A percentile compares a stretch with the other conserved stretches of the same genome.
Evolutionary conservation across 2,113 vertebrate genomes (phyloP).

Genomic region (Chrysochloris asiatica): DNA sequence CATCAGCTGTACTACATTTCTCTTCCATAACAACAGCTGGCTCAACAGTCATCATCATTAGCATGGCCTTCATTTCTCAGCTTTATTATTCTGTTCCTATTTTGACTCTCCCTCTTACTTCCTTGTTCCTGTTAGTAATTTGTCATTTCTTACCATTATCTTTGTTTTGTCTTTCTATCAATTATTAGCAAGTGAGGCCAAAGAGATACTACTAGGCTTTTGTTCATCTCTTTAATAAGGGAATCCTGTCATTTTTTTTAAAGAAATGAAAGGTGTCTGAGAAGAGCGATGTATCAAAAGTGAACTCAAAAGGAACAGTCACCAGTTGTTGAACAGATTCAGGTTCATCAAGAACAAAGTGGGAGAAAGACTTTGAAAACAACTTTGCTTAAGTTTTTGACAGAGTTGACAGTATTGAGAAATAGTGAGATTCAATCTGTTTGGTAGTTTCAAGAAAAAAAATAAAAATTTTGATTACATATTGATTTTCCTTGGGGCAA

Average conservation of each 20-base stretch:
- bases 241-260: constrained; percentile 7
- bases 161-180: not conserved
- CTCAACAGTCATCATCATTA: not conserved
- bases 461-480: constrained; percentile 36
- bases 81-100: not conserved
- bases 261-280: not conserved
- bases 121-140: not conserved
- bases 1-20: not conserved
- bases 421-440: constrained; percentile 40
- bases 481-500: constrained; percentile 40
- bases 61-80: not conserved
- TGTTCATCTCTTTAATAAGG: not conserved
- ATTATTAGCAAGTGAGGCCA: not conserved
- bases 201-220: not conserved
- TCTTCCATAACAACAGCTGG: not conserved
- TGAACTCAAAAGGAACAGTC: not conserved
- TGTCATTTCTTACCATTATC: not conserved
- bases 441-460: not conserved
- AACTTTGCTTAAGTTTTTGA: constrained; percentile 9
- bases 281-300: not conserved
- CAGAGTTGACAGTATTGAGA: not conserved
- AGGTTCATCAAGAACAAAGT: not conserved
- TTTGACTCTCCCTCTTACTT: not conserved
- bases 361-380: not conserved
- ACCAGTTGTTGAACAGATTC: not conserved